A percentile compares a stretch with the other conserved stretches of the same genome.
These are phyloP conservation scores for Stenichneumon culpator DNA, from an alignment of 2,888 invertebrate genomes.

Conservation along the genomic window DNA sequence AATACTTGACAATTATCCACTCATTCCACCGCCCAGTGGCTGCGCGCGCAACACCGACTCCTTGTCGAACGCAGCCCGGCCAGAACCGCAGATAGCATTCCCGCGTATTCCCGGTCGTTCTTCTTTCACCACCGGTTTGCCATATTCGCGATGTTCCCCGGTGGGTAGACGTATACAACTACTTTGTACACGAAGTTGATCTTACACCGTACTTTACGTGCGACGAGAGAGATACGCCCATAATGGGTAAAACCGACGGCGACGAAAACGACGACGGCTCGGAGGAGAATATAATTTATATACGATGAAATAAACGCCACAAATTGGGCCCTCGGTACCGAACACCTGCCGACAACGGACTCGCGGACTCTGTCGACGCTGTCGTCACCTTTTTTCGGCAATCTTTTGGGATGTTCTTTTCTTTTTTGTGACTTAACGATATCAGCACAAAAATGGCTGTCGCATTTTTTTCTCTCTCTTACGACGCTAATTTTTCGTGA, in stretches of 20 bases:
- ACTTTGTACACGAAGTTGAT: slow-evolving; percentile 21
- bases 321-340: slow-evolving; percentile 29
- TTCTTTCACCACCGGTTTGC: slow-evolving; percentile 40
- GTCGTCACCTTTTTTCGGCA: not conserved
- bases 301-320: slow-evolving; percentile 49
- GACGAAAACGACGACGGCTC: slow-evolving; percentile 18
- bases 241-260: slow-evolving; percentile 48
- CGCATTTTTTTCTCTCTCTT: not conserved
- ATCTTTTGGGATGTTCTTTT: not conserved
- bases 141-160: slow-evolving; percentile 43
- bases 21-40: slow-evolving; percentile 58
- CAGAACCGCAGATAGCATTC: slow-evolving; percentile 48
- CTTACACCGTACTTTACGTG: slow-evolving; percentile 6
- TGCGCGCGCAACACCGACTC: not conserved
- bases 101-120: slow-evolving; percentile 53
- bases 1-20: slow-evolving; percentile 72
- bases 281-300: slow-evolving; percentile 44
- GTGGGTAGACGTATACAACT: slow-evolving; percentile 15
- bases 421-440: not conserved
- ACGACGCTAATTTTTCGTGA: not conserved
- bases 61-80: slow-evolving; percentile 23
- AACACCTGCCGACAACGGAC: slow-evolving; percentile 27
- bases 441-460: not conserved
- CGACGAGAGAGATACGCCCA: slow-evolving; percentile 23
- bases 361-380: not conserved